These are phyloP conservation scores for Lasioglossum baleicum DNA, from an alignment of 1,140 invertebrate species.

Conservation along the genomic window DNA sequence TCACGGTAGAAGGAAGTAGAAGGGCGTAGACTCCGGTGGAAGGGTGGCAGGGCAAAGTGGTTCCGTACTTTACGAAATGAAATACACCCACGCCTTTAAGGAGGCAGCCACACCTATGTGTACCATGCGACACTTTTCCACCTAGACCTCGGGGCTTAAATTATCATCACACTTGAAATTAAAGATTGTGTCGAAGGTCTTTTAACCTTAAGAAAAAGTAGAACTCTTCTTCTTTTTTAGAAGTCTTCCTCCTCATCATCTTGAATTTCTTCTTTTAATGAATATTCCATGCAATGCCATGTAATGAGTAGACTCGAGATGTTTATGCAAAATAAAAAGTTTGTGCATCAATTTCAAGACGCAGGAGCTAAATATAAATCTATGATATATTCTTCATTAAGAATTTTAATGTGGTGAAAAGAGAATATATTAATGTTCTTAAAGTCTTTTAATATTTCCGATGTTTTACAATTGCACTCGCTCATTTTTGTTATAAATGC, in stretches of 20 bases:
- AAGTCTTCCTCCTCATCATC: neutral
- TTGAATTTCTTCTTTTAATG: neutral
- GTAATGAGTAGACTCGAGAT: no score
- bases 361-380: no score
- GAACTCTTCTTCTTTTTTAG: no score
- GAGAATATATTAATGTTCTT: no score
- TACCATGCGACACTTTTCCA: constrained; percentile 15
- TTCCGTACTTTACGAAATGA: constrained; percentile 61
- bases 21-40: constrained; percentile 9
- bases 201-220: neutral
- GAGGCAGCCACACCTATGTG: constrained; percentile 48
- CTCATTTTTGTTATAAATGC: no score
- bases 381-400: no score
- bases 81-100: constrained; percentile 58
- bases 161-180: constrained; percentile 5
- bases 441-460: no score
- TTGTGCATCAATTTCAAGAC: no score
- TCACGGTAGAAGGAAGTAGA: constrained; percentile 18
- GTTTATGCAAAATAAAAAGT: no score
- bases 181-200: neutral
- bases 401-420: no score
- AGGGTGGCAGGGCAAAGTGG: constrained; percentile 39
- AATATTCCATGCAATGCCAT: no score
- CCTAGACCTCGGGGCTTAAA: neutral
- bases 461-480: no score